Evolutionary conservation across 2,113 vertebrate species (phyloP), one percentile per base, ranked within the genome.

Genomic region (Nibea coibor): DNA sequence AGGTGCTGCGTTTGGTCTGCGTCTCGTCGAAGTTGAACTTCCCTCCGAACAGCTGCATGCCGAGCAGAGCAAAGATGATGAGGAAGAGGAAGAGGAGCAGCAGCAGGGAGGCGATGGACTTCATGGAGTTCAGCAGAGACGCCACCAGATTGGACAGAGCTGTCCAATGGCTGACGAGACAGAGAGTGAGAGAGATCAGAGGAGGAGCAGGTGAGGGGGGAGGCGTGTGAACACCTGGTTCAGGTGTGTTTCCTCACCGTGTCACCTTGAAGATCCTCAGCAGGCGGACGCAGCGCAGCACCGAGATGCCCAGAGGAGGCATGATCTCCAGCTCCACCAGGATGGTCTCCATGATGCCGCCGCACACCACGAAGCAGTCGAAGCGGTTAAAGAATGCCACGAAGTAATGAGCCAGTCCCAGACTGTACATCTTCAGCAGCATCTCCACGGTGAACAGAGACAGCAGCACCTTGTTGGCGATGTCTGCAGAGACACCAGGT

Each of bases 11-110:
- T 64, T 99, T 98, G 87, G 97, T 98, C 85, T 98, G 97, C 0
- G 97, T 98, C 92, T 97, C 97, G 7, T 99, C 97, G 1, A 99
- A 99, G 94, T 98, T 98, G 92, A 98, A 98, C 91, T 97, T 97
- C 2, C 98, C 97, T 3, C 98, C 98, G 10, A 99, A 99, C 28
- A 99, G 95, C 94, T 99, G 98, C 98, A 99, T 99, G 57, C 98
- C 97, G 53, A 99, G 96, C 58, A 99, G 94, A 10, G 97, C 96
- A 65, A 99, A 99, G 93, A 99, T 98, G 95, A 98, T 98, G 93
- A 99, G 97, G 91, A 98, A 99, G 87, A 99, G 97, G 94, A 99
- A 99, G 74, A 99, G 97, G 1, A 99, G 96, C 12, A 99, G 95
- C 67, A 99, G 94, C 85, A 99, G 93, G 0, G 97, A 98, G 5